A percentile compares a stretch with the other conserved stretches of the same genome.
Evolutionary conservation across 2,888 invertebrate species (phyloP).

Genomic region (Linnaemya tessellans): DNA sequence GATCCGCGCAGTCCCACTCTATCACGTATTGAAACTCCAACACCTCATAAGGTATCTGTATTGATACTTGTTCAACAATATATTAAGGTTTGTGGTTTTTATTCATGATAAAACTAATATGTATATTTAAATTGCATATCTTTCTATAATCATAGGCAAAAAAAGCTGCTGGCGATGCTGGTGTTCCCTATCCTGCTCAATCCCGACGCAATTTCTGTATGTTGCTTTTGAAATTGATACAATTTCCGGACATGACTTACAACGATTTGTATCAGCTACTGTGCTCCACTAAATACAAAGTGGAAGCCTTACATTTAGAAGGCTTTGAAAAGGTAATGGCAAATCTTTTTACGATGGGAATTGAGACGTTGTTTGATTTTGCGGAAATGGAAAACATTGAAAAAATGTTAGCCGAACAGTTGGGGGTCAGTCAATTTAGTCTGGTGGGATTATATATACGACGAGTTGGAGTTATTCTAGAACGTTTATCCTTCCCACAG

Average conservation of each 20-base stretch:
- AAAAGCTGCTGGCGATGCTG: constrained; percentile 78
- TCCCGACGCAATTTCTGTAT: constrained; percentile 91
- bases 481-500: constrained; percentile 93
- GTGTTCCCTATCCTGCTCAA: constrained; percentile 84
- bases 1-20: constrained; percentile 78
- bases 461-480: constrained; percentile 91
- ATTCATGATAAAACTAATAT: not conserved
- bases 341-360: constrained; percentile 83
- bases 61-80: constrained; percentile 90
- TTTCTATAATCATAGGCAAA: constrained; percentile 76
- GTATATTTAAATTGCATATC: not conserved
- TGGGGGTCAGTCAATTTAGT: constrained; percentile 82
- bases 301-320: constrained; percentile 81
- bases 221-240: constrained; percentile 89
- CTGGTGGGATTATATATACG: constrained; percentile 90
- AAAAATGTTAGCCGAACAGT: constrained; percentile 85
- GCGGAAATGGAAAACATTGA: constrained; percentile 87
- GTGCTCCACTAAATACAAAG: constrained; percentile 80
- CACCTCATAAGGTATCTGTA: constrained; percentile 91
- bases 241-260: constrained; percentile 91
- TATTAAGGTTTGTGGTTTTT: constrained; percentile 85
- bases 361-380: constrained; percentile 87
- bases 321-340: constrained; percentile 86
- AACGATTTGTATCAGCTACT: constrained; percentile 87
- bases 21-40: constrained; percentile 84